Conservation (phyloP, 1,140 invertebrate genomes). For the Drosophila rhopaloa region DNA sequence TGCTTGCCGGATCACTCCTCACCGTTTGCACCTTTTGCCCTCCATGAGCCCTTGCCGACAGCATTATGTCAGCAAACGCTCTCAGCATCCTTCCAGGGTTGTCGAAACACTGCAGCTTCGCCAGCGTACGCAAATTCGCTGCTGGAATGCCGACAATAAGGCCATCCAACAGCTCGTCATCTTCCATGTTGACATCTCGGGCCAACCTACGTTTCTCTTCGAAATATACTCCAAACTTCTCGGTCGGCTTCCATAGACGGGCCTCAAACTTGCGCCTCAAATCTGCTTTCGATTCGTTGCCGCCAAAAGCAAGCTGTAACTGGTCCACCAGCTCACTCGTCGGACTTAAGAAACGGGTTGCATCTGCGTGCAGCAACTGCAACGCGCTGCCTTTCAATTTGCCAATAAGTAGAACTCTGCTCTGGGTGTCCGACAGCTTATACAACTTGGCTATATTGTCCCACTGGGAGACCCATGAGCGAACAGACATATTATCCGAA, state of each 20-base stretch:
- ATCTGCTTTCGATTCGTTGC: neutral
- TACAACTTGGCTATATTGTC: neutral
- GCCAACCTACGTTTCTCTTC: neutral
- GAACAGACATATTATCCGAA: too few species aligned
- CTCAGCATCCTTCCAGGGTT: neutral
- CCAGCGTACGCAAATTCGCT: too few species aligned
- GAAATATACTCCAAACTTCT: neutral
- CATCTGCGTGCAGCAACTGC: neutral
- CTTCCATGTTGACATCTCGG: neutral
- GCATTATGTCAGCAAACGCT: slow-evolving; percentile 2
- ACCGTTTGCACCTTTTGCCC: neutral
- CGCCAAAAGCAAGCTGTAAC: neutral
- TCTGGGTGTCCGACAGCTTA: neutral
- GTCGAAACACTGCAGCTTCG: too few species aligned
- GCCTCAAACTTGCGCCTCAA: neutral
- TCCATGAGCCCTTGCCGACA: neutral
- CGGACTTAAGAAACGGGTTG: neutral
- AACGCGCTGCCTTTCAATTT: neutral
- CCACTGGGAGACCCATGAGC: too few species aligned
- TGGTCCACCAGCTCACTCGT: neutral
- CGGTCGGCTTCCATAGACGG: neutral
- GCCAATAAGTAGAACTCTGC: neutral
- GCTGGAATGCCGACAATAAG: too few species aligned
- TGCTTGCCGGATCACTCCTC: neutral
- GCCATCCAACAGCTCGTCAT: too few species aligned